Evolutionary conservation across 30 jellyfish, hydroid and myxozoan species (phyloP), one percentile per base, ranked within the genome.

Genomic region (Aurelia sp.): DNA sequence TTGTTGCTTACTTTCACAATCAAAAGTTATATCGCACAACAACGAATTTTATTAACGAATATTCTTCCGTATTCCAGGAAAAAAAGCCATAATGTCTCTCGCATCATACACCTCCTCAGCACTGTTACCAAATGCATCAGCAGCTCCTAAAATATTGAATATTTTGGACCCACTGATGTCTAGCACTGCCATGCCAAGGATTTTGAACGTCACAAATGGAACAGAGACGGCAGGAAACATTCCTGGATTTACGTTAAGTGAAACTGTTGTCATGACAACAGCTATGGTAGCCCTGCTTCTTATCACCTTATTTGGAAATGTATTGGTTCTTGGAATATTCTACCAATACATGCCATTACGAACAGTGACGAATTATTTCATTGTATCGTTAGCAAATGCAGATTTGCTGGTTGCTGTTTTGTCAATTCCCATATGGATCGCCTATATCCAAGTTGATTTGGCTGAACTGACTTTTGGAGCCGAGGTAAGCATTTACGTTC

Each of bases 371-470:
- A 86, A 86, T 40, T 86, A 74, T 40, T 86, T 63, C 85, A 86
- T 86, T 58, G 89, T 86, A 8, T 86, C 96, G 23, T 75, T 86
- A 44, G 87, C 96, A 12, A 78, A 71, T 50, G 96, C 96, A 3
- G 96, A 86, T 86, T 74, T 86, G 3, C 81, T 86, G 16, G 96
- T 86, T 33, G 96, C 96, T 4, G 73, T 86, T 30, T 37, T 86
- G 11, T 74, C 89, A 0, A 86, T 86, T 33, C 96, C 96, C 1
- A 86, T 86, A 10, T 86, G 96, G 96, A 86, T 86, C 21, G 96
- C 85, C 1, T 86, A 86, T 57, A 22, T 86, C 40, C 82, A 62
- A 40, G 85, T 73, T 4, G 63, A 55, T 57, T 52, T 86, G 31
- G 89, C 67, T 35, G 86, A 72, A 61, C 71, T 55, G 2, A 41